These are phyloP conservation scores for Thamnophis sirtalis DNA, from an alignment of 2,113 vertebrate genomes.

Conservation along the genomic window DNA sequence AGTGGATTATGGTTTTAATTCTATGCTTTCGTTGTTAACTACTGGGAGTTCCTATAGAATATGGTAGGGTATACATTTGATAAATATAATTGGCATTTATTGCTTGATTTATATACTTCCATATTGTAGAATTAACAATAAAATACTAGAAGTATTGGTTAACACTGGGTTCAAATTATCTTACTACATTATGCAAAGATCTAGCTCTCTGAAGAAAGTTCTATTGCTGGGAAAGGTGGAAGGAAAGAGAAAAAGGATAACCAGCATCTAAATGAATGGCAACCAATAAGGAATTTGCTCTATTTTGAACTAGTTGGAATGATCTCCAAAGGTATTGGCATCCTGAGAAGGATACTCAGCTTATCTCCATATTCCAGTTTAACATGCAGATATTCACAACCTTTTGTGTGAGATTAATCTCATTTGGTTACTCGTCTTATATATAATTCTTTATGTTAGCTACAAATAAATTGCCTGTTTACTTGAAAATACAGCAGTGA, in stretches of 20 bases:
- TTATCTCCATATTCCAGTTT: background rate
- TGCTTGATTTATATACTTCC: background rate
- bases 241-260: background rate
- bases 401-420: background rate
- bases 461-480: background rate
- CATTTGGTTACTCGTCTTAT: background rate
- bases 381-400: background rate
- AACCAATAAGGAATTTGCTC: no score
- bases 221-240: background rate
- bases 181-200: background rate
- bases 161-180: background rate
- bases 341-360: background rate
- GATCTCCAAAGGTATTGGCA: no score
- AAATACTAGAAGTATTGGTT: background rate
- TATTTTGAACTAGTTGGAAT: no score
- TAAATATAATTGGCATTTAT: background rate
- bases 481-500: background rate
- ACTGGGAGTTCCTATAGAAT: background rate
- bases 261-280: background rate
- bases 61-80: background rate
- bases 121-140: background rate
- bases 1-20: no score
- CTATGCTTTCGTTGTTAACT: background rate
- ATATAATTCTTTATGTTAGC: background rate
- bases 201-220: background rate